phyloP scores from a whole-genome alignment of 2,888 invertebrate genomes.

The Coremacera marginata region DNA sequence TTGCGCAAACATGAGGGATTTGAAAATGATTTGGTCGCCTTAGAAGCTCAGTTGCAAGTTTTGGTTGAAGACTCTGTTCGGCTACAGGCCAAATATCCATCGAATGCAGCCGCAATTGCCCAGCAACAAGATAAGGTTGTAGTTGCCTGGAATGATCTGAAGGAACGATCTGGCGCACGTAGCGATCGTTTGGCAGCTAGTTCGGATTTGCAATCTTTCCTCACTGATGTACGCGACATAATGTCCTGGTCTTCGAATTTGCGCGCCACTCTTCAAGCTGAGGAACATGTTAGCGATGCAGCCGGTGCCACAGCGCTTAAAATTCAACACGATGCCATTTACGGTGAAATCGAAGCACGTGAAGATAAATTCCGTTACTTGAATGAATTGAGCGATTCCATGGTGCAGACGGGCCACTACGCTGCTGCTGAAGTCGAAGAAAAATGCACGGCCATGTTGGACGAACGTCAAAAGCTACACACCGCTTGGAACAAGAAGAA shows the following conservation, averaged over 20 bases:
- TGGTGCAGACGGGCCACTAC: conserved; percentile 89
- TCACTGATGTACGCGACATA: conserved; percentile 88
- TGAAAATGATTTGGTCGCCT: conserved; percentile 91
- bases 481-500: conserved; percentile 91
- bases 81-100: conserved; percentile 89
- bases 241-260: conserved; percentile 89
- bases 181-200: conserved; percentile 87
- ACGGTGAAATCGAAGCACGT: conserved; percentile 89
- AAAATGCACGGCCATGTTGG: conserved; percentile 80
- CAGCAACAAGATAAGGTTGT: conserved; percentile 88
- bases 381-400: conserved; percentile 81
- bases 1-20: conserved; percentile 91
- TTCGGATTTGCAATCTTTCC: conserved; percentile 89
- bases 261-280: conserved; percentile 81
- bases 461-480: conserved; percentile 83
- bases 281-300: conserved; percentile 86
- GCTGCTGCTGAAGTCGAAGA: conserved; percentile 84
- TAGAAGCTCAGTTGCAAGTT: conserved; percentile 92
- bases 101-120: conserved; percentile 90
- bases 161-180: conserved; percentile 84
- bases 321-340: conserved; percentile 85
- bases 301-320: conserved; percentile 84
- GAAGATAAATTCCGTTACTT: conserved; percentile 84
- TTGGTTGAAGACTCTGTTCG: conserved; percentile 93
- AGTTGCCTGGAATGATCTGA: conserved; percentile 88